Conservation (phyloP, 2,797 vertebrate species). For the Vipera ursinii region DNA sequence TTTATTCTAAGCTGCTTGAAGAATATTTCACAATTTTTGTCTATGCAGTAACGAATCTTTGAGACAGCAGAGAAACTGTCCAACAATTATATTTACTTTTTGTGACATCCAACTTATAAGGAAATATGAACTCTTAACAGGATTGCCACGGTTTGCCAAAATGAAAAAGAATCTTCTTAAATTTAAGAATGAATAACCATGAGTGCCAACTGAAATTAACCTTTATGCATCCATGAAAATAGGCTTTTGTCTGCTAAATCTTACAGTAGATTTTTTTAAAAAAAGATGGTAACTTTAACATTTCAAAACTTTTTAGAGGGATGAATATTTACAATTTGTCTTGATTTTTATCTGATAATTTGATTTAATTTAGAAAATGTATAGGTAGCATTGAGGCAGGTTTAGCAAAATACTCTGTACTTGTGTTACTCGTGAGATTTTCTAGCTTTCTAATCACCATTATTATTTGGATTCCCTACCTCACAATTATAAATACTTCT, state of each 20-base stretch:
- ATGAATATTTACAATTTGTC: neutral
- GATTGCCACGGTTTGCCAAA: neutral
- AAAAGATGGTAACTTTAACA: neutral
- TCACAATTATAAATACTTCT: neutral
- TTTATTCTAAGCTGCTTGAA: neutral
- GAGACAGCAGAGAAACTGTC: neutral
- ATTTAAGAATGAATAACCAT: neutral
- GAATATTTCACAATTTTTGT: neutral
- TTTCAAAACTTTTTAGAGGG: neutral
- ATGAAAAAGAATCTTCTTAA: neutral
- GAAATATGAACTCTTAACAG: neutral
- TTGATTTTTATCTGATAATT: neutral
- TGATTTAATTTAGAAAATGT: neutral
- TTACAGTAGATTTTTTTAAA: neutral
- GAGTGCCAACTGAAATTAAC: neutral
- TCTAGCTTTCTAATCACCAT: neutral
- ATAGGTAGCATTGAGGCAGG: neutral
- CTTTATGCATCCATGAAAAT: neutral
- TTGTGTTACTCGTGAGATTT: neutral
- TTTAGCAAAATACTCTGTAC: neutral
- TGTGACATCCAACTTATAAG: neutral
- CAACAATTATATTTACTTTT: slow-evolving; percentile 1
- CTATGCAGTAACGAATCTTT: neutral
- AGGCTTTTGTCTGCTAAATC: neutral
- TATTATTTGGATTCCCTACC: neutral